Conservation (phyloP, 2,797 vertebrate species). For the Chlorospingus semifuscus region DNA sequence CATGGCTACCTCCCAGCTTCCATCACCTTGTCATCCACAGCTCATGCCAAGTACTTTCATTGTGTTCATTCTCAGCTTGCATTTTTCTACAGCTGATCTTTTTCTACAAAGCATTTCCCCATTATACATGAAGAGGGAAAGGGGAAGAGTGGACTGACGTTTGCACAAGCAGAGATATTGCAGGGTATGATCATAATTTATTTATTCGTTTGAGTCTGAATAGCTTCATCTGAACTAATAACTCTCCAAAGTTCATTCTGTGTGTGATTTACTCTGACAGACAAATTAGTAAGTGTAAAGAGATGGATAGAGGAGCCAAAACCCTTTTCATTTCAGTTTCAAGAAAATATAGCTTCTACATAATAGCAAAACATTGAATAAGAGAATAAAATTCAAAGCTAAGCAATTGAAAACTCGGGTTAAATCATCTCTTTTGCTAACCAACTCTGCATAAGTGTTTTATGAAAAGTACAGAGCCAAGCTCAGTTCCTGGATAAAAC, state of each 20-base stretch:
- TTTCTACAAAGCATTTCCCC: neutral
- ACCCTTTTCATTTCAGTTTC: neutral
- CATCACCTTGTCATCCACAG: neutral
- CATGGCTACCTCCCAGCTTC: neutral
- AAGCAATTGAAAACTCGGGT: conserved; percentile 33
- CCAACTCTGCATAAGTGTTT: neutral
- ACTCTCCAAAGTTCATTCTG: neutral
- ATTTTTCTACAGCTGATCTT: neutral
- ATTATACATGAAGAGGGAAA: neutral
- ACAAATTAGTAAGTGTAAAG: conserved; percentile 27
- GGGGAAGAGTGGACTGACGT: neutral
- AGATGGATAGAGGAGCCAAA: conserved; percentile 15
- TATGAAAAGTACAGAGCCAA: conserved; percentile 3
- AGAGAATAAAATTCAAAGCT: conserved; percentile 27
- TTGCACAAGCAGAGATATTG: neutral
- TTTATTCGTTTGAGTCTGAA: conserved; percentile 20
- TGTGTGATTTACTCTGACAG: conserved; percentile 21
- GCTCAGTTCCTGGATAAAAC: conserved; percentile 40
- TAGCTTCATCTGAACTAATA: conserved; percentile 28
- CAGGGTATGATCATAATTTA: conserved; percentile 17
- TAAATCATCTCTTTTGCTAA: conserved; percentile 35
- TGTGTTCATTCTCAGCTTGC: neutral
- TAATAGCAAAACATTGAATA: conserved; percentile 9
- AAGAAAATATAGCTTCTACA: neutral
- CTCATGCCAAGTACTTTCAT: neutral